Conservation (phyloP, 2,797 vertebrate genomes). For the Phalloptychus januarius region DNA sequence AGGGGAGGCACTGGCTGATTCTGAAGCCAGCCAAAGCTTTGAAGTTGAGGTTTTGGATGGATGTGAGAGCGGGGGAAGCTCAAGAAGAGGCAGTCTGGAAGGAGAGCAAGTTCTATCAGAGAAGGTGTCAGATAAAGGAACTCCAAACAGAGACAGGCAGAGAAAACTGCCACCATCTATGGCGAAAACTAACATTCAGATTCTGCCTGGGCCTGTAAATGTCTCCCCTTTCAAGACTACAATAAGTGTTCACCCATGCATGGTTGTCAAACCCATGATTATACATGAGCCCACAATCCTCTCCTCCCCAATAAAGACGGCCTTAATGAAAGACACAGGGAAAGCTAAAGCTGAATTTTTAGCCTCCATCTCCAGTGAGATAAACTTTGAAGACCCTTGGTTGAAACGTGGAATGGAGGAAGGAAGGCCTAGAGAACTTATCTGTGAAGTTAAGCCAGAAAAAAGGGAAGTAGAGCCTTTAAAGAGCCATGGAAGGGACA, state of each 20-base stretch:
- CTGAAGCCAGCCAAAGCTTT: slow-evolving; percentile 61
- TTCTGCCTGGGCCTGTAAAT: slow-evolving; percentile 79
- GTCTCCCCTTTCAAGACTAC: slow-evolving; percentile 87
- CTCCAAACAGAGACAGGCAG: slow-evolving; percentile 67
- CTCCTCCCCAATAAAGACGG: slow-evolving; percentile 58
- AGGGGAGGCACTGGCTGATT: slow-evolving; percentile 89
- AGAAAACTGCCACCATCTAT: slow-evolving; percentile 81
- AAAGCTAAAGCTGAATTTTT: slow-evolving; percentile 61
- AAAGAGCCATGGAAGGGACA: slow-evolving; percentile 38
- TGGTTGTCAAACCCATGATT: slow-evolving; percentile 85
- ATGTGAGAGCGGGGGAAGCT: slow-evolving; percentile 23
- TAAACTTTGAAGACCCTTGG: slow-evolving; percentile 95
- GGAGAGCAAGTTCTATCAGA: slow-evolving; percentile 79
- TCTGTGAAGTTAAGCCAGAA: slow-evolving; percentile 74
- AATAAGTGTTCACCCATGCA: slow-evolving; percentile 86
- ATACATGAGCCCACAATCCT: slow-evolving; percentile 75
- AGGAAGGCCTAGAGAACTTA: slow-evolving; percentile 56
- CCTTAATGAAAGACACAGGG: slow-evolving; percentile 60
- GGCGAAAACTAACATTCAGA: slow-evolving; percentile 88
- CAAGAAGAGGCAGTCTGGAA: slow-evolving; percentile 74
- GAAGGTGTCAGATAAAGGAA: slow-evolving; percentile 68
- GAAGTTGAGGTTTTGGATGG: slow-evolving; percentile 57
- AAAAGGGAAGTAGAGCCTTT: slow-evolving; percentile 63
- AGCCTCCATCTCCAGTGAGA: slow-evolving; percentile 77
- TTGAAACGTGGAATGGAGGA: slow-evolving; percentile 86